Percentiles rank a stretch among this genome's conserved stretches.
Evolutionary conservation across 2,113 vertebrate genomes (phyloP).

Genomic region (Calypte anna): DNA sequence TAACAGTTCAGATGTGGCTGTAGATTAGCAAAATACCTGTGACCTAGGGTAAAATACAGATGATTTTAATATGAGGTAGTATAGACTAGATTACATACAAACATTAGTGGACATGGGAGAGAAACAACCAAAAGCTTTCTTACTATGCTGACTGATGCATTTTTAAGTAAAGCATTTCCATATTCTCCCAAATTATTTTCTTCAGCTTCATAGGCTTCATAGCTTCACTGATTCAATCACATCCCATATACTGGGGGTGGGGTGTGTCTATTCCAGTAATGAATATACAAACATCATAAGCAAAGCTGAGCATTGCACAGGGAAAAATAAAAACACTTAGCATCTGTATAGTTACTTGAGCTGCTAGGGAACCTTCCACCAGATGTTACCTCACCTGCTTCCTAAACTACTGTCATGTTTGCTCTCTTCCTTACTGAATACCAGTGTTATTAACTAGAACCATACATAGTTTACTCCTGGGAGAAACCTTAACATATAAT

Average conservation of each 20-base stretch:
- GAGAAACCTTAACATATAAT: conserved; percentile 9
- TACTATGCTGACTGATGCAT: not conserved
- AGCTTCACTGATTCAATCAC: not conserved
- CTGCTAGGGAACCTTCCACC: conserved; percentile 35
- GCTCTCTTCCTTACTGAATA: conserved; percentile 29
- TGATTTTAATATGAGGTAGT: not conserved
- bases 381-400: conserved; percentile 59
- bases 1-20: not conserved
- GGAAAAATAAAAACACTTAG: not conserved
- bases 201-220: not conserved
- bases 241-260: not conserved
- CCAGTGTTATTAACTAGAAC: conserved; percentile 33
- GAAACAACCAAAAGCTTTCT: not conserved
- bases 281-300: not conserved
- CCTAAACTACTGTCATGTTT: conserved; percentile 39
- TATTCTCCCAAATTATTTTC: not conserved
- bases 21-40: not conserved
- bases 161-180: not conserved
- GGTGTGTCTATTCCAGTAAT: not conserved
- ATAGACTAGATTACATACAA: not conserved
- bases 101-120: not conserved
- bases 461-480: not conserved
- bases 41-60: not conserved
- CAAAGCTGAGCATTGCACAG: not conserved
- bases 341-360: conserved; percentile 1